A percentile compares a stretch with the other conserved stretches of the same genome.
Evolutionary conservation across 1,140 invertebrate genomes (phyloP).

Genomic region (Oedothorax gibbosus): DNA sequence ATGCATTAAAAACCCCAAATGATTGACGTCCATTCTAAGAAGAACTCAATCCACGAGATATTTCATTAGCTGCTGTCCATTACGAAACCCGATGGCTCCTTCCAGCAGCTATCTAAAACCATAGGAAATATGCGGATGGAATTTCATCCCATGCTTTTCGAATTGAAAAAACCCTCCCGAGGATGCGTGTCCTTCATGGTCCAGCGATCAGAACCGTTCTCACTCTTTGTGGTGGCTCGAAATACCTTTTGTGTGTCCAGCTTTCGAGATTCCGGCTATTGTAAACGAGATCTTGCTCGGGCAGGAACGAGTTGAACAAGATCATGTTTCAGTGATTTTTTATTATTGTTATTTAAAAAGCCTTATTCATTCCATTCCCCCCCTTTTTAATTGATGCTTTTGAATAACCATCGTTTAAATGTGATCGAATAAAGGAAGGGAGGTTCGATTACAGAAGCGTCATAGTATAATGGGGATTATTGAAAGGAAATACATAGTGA

Average conservation of each 20-base stretch:
- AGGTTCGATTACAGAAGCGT: too few species aligned
- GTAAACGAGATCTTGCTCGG: constrained; percentile 6
- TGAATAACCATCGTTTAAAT: too few species aligned
- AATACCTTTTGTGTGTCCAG: constrained; percentile 22
- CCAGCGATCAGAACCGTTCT: constrained; percentile 31
- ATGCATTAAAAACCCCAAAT: too few species aligned
- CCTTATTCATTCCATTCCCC: too few species aligned
- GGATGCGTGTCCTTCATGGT: constrained; percentile 36
- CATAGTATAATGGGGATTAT: too few species aligned
- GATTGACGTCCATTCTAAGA: too few species aligned
- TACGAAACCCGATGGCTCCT: too few species aligned
- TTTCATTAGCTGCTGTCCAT: background rate
- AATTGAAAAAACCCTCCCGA: background rate
- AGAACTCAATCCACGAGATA: background rate
- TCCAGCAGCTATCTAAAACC: background rate
- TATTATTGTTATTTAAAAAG: background rate
- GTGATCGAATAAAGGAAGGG: too few species aligned
- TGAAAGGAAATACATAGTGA: too few species aligned
- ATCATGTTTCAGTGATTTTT: constrained; percentile 4
- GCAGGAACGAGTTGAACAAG: constrained; percentile 5
- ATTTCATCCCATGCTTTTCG: constrained; percentile 5
- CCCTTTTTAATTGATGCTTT: too few species aligned
- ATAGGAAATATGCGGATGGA: constrained; percentile 17
- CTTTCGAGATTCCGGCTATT: constrained; percentile 10
- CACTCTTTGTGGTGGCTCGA: constrained; percentile 24